phyloP scores from a whole-genome alignment of 2,113 vertebrate species.

The Dicentrarchus labrax region DNA sequence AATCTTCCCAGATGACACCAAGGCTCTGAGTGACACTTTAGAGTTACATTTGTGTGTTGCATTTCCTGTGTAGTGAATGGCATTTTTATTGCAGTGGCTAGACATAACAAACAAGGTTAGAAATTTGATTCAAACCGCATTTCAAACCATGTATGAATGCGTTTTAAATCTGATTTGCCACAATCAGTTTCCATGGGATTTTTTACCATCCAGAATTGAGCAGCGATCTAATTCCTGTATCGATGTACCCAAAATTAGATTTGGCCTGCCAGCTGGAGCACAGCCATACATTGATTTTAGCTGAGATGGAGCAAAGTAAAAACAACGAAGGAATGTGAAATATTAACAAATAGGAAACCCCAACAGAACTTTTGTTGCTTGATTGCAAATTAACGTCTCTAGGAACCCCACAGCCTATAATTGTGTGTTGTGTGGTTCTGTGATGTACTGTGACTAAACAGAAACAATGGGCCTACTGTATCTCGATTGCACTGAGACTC shows the following conservation, averaged over 20 bases:
- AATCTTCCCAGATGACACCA: not conserved
- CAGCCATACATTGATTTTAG: slow-evolving; percentile 29
- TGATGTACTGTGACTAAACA: slow-evolving; percentile 71
- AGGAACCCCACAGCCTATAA: slow-evolving; percentile 67
- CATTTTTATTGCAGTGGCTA: not conserved
- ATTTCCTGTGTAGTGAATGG: not conserved
- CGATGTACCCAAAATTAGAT: slow-evolving; percentile 43
- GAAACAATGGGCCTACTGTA: slow-evolving; percentile 69
- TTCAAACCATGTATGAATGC: slow-evolving; percentile 29
- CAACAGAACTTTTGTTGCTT: slow-evolving; percentile 30
- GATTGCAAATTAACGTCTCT: slow-evolving; percentile 70
- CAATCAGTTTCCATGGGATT: slow-evolving; percentile 22
- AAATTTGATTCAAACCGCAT: slow-evolving; percentile 29
- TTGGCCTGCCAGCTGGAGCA: slow-evolving; percentile 6
- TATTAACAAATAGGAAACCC: not conserved
- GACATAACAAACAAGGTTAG: not conserved
- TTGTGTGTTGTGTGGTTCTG: slow-evolving; percentile 69
- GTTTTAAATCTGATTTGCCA: slow-evolving; percentile 38
- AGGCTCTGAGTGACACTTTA: not conserved
- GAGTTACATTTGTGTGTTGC: not conserved
- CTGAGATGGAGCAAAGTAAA: slow-evolving; percentile 17
- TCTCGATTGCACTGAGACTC: slow-evolving; percentile 46
- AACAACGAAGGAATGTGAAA: not conserved
- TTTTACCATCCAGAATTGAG: slow-evolving; percentile 8
- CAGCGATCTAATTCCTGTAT: slow-evolving; percentile 35